Evolutionary conservation across 2,888 invertebrate genomes (phyloP).

Genomic region (Caenorhabditis macrosperma): DNA sequence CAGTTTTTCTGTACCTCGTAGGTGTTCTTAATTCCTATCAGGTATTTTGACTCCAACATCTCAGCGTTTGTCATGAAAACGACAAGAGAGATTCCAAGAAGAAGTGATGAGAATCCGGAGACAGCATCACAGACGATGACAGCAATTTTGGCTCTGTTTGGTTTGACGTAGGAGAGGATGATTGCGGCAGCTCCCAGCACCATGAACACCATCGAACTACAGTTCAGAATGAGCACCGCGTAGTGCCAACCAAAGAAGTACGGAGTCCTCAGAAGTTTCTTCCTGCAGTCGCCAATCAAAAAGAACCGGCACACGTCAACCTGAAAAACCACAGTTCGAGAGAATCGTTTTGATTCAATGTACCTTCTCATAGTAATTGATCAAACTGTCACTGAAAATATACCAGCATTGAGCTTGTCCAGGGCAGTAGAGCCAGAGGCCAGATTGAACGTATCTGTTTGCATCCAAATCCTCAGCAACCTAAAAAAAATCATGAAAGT

Average conservation of each 20-base stretch:
- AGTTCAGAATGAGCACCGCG: conserved; percentile 75
- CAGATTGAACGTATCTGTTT: conserved; percentile 73
- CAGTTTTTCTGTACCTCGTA: conserved; percentile 64
- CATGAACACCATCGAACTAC: conserved; percentile 66
- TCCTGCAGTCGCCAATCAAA: conserved; percentile 78
- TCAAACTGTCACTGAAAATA: conserved; percentile 78
- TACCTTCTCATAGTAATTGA: conserved; percentile 79
- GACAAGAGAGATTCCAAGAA: conserved; percentile 71
- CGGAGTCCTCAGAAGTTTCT: conserved; percentile 78
- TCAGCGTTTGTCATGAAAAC: conserved; percentile 80
- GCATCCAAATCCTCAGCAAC: conserved; percentile 79
- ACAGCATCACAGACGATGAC: conserved; percentile 61
- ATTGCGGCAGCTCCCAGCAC: conserved; percentile 62
- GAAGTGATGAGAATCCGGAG: conserved; percentile 57
- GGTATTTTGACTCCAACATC: conserved; percentile 78
- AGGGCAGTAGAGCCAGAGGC: conserved; percentile 79
- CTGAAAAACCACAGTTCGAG: too few relatives aligned
- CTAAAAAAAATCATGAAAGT: conserved; percentile 59
- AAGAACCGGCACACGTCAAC: conserved; percentile 79
- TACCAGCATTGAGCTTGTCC: conserved; percentile 74
- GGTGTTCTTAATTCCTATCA: conserved; percentile 77
- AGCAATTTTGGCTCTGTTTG: conserved; percentile 33
- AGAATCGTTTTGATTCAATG: too few relatives aligned
- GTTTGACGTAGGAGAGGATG: conserved; percentile 68
- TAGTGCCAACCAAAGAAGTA: conserved; percentile 80